These are phyloP conservation scores for Melanostoma mellinum DNA, from an alignment of 2,888 invertebrate genomes.

Conservation along the genomic window DNA sequence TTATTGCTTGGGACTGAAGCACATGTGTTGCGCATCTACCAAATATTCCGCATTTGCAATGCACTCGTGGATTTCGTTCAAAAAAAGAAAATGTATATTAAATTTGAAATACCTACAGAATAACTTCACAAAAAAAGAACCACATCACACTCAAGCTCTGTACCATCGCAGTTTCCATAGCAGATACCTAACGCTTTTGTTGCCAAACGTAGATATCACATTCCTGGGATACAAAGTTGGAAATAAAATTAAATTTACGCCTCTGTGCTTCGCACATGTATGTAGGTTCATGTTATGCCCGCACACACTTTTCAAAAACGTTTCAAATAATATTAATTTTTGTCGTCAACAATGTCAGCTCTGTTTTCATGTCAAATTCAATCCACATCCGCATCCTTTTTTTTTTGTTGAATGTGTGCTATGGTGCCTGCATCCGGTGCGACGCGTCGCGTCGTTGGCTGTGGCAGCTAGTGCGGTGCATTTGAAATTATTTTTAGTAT, in stretches of 20 bases:
- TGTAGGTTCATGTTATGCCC: not conserved
- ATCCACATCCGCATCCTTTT: conserved; percentile 44
- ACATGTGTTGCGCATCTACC: too few species aligned
- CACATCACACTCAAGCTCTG: not conserved
- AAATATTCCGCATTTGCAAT: too few species aligned
- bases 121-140: not conserved
- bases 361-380: conserved; percentile 47
- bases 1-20: too few species aligned
- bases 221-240: conserved; percentile 55
- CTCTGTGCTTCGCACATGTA: conserved; percentile 42
- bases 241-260: conserved; percentile 68
- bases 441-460: conserved; percentile 7
- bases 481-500: conserved; percentile 56
- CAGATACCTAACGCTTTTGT: conserved; percentile 62
- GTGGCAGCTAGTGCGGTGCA: conserved; percentile 52
- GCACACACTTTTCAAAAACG: conserved; percentile 36
- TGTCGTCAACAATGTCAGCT: conserved; percentile 65
- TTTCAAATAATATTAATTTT: conserved; percentile 72
- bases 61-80: too few species aligned
- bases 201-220: conserved; percentile 52
- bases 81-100: too few species aligned
- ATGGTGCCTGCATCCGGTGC: conserved; percentile 48
- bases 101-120: too few species aligned
- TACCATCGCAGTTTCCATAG: conserved; percentile 9
- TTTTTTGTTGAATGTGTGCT: conserved; percentile 26